Evolutionary conservation across 2,113 vertebrate species (phyloP).

Genomic region (Misgurnus mizolepis): DNA sequence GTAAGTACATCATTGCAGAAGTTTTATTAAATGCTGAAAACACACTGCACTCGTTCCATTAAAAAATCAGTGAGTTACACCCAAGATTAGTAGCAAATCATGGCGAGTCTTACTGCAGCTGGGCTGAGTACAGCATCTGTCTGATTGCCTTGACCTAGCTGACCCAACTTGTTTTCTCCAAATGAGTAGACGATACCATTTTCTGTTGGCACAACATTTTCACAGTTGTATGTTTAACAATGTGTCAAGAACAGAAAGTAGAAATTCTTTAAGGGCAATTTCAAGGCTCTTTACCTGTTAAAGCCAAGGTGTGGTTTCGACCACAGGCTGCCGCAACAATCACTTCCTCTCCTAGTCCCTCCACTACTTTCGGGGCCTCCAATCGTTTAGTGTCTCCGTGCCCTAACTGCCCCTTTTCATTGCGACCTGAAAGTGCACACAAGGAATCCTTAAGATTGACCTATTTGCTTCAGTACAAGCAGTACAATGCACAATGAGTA

Average conservation of each 20-base stretch:
- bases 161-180: conserved; percentile 96
- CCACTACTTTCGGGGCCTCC: conserved; percentile 88
- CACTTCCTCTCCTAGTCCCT: conserved; percentile 80
- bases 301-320: conserved; percentile 90
- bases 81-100: background rate
- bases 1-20: background rate
- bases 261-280: background rate
- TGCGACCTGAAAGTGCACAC: conserved; percentile 79
- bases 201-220: conserved; percentile 69
- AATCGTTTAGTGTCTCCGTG: conserved; percentile 92
- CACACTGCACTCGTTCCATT: background rate
- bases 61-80: background rate
- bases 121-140: conserved; percentile 92
- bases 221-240: background rate
- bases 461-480: background rate
- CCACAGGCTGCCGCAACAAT: conserved; percentile 89
- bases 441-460: background rate
- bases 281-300: conserved; percentile 81
- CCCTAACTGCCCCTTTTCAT: conserved; percentile 94
- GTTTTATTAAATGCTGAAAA: background rate
- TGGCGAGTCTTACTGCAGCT: conserved; percentile 74
- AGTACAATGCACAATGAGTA: background rate
- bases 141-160: conserved; percentile 93
- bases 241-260: background rate
- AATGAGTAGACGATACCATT: conserved; percentile 86